Percentiles rank a stretch among this genome's conserved stretches.
phyloP scores from a whole-genome alignment of 2,888 invertebrate species.

The Neocrepidodera transversa region DNA sequence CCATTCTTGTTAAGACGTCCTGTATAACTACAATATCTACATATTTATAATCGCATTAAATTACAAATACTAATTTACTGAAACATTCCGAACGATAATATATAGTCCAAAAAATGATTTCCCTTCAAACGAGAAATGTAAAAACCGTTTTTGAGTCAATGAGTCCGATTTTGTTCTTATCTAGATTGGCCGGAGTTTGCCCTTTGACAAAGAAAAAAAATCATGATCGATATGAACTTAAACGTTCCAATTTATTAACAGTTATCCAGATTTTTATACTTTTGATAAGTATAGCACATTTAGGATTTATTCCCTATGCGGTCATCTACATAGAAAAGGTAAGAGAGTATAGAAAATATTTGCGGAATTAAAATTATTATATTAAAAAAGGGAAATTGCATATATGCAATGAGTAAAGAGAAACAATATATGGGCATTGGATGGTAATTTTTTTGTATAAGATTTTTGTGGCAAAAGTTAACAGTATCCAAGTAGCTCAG shows the following conservation, averaged over 20 bases:
- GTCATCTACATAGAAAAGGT: slow-evolving; percentile 36
- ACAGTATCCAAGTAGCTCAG: too few species aligned
- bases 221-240: slow-evolving; percentile 15
- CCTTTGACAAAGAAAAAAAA: slow-evolving; percentile 16
- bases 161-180: slow-evolving; percentile 31
- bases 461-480: too few species aligned
- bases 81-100: not conserved
- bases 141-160: slow-evolving; percentile 29
- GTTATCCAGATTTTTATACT: slow-evolving; percentile 25
- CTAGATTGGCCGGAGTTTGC: slow-evolving; percentile 31
- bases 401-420: too few species aligned
- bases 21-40: not conserved
- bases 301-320: slow-evolving; percentile 35
- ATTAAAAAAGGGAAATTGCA: too few species aligned
- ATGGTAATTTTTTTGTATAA: too few species aligned
- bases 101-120: slow-evolving; percentile 16
- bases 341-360: too few species aligned
- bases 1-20: too few species aligned
- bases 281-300: slow-evolving; percentile 27
- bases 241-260: slow-evolving; percentile 22
- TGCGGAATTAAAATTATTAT: too few species aligned
- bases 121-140: slow-evolving; percentile 8
- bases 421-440: too few species aligned
- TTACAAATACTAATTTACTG: too few species aligned
- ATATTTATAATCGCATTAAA: too few species aligned